Percentiles rank a stretch among this genome's conserved stretches.
These are phyloP conservation scores for Cepaea nemoralis DNA, from an alignment of 1,140 invertebrate species.

Conservation along the genomic window DNA sequence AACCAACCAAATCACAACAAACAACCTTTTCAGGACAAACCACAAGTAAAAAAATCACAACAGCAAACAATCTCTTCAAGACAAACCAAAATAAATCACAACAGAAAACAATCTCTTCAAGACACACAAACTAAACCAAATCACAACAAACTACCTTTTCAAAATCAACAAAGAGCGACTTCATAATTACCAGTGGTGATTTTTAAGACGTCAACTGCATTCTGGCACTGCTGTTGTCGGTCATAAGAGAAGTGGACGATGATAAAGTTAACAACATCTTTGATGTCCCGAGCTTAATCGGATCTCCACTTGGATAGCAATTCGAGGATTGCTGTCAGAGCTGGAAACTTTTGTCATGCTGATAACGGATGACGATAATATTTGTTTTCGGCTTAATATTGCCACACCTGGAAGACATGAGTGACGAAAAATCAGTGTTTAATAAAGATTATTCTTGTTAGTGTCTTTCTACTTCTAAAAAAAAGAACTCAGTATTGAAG, in stretches of 20 bases:
- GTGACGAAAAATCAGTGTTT: too few species aligned
- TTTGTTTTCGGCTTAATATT: constrained; percentile 55
- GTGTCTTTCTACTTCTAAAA: too few species aligned
- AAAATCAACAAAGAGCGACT: not conserved
- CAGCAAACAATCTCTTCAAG: too few species aligned
- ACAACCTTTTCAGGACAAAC: too few species aligned
- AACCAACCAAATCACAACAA: too few species aligned
- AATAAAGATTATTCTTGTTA: too few species aligned
- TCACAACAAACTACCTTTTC: too few species aligned
- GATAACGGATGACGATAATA: constrained; percentile 40
- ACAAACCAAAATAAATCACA: too few species aligned
- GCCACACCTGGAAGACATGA: constrained; percentile 58
- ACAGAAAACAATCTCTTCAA: too few species aligned
- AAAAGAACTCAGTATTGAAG: too few species aligned
- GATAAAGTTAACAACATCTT: constrained; percentile 48
- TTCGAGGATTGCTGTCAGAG: constrained; percentile 58
- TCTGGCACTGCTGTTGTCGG: constrained; percentile 63
- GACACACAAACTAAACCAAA: too few species aligned
- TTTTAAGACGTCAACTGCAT: constrained; percentile 54
- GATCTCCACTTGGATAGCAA: constrained; percentile 54
- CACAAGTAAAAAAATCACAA: too few species aligned
- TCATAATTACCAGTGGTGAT: constrained; percentile 53
- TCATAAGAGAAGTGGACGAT: constrained; percentile 64
- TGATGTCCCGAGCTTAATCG: constrained; percentile 23
- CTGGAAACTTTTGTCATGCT: constrained; percentile 48